A percentile compares a stretch with the other conserved stretches of the same genome.
Evolutionary conservation across 2,888 invertebrate genomes (phyloP).

Genomic region (Lottia gigantea): DNA sequence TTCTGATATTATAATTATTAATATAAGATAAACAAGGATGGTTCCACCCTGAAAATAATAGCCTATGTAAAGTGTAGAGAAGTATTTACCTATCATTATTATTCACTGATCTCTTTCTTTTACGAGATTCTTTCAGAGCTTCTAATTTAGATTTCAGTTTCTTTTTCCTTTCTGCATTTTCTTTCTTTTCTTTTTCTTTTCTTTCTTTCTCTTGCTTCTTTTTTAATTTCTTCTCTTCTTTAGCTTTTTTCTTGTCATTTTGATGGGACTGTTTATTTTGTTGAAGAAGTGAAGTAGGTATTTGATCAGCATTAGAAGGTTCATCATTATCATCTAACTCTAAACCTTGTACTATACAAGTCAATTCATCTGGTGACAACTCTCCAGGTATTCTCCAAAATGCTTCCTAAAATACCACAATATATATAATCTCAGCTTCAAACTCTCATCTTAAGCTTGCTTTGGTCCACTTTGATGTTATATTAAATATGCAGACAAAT

Average conservation of each 20-base stretch:
- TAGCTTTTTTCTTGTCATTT: conserved; percentile 21
- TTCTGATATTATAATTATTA: too few species aligned
- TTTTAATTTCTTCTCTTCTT: conserved; percentile 33
- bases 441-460: not conserved
- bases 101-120: not conserved
- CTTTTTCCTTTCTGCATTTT: conserved; percentile 25
- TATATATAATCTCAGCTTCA: not conserved
- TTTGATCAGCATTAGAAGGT: conserved; percentile 39
- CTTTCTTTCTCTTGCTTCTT: conserved; percentile 15
- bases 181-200: conserved; percentile 29
- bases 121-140: conserved; percentile 31
- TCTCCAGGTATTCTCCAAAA: conserved; percentile 88
- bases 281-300: conserved; percentile 24
- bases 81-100: not conserved
- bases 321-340: conserved; percentile 53
- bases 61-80: too few species aligned
- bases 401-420: conserved; percentile 73
- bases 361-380: conserved; percentile 71
- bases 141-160: conserved; percentile 25
- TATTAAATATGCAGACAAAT: too few species aligned
- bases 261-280: conserved; percentile 8
- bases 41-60: too few species aligned
- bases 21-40: too few species aligned
- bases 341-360: conserved; percentile 78
- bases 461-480: too few species aligned